Evolutionary conservation across 1,140 invertebrate genomes (phyloP).

Genomic region (Drosophila tsacasi): DNA sequence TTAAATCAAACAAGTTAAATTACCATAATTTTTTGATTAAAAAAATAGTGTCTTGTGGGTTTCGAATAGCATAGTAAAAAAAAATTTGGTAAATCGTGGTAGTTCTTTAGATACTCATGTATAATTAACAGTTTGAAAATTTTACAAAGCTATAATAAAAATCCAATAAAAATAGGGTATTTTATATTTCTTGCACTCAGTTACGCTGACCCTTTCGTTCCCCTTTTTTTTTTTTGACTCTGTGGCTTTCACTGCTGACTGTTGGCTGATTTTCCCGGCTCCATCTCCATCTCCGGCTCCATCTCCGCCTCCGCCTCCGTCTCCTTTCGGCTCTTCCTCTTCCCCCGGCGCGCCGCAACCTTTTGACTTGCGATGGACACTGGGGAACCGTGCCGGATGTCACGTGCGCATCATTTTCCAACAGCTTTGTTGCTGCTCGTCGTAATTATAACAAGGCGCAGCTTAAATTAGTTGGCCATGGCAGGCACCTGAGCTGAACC

Average conservation of each 20-base stretch:
- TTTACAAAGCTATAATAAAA: no score
- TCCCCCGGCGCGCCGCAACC: neutral
- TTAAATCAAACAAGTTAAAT: no score
- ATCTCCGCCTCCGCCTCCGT: neutral
- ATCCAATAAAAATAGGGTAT: neutral
- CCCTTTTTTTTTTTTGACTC: slow-evolving; percentile 12
- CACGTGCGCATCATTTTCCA: slow-evolving; percentile 80
- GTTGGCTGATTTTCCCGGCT: slow-evolving; percentile 39
- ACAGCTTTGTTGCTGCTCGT: slow-evolving; percentile 60
- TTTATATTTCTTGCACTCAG: neutral
- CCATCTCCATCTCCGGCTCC: slow-evolving; percentile 18
- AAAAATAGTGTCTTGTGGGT: no score
- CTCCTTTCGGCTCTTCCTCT: slow-evolving; percentile 12
- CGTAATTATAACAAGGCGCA: slow-evolving; percentile 77
- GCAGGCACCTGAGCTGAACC: slow-evolving; percentile 43
- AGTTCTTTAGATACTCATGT: no score
- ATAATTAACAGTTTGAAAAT: no score
- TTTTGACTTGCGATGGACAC: slow-evolving; percentile 45
- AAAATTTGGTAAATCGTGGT: no score
- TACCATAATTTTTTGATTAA: no score
- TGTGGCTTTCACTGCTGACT: slow-evolving; percentile 48
- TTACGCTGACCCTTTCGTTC: neutral
- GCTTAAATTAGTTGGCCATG: slow-evolving; percentile 73
- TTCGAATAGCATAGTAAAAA: no score
- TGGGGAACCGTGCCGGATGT: slow-evolving; percentile 57